Evolutionary conservation across 2,113 vertebrate species (phyloP).

Genomic region (Chloropsis hardwickii): DNA sequence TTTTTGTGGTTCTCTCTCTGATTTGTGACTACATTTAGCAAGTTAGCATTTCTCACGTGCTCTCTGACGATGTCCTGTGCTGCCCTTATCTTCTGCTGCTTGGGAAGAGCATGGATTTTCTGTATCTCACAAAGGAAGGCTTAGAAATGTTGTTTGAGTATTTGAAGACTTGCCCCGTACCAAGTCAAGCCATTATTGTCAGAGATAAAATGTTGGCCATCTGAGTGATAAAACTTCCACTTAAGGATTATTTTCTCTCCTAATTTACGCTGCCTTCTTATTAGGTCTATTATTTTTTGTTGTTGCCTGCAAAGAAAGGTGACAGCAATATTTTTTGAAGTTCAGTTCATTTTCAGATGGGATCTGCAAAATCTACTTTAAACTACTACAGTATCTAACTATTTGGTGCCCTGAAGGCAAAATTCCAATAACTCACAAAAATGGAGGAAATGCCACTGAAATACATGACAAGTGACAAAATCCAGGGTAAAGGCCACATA

Average conservation of each 20-base stretch:
- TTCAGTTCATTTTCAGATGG: background rate
- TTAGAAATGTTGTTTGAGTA: background rate
- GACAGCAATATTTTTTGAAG: background rate
- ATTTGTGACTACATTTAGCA: background rate
- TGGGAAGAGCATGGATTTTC: background rate
- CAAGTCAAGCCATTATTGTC: background rate
- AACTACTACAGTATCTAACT: background rate
- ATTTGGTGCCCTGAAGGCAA: background rate
- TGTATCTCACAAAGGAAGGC: background rate
- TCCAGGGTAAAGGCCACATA: rapidly evolving
- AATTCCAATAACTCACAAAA: background rate
- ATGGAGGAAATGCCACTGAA: background rate
- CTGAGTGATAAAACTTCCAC: background rate
- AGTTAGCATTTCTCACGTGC: background rate
- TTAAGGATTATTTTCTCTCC: background rate
- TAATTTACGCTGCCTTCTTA: background rate
- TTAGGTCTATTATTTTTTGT: background rate
- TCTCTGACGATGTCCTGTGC: background rate
- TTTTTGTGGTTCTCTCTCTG: background rate
- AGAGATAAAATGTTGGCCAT: background rate
- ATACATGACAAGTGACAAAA: background rate
- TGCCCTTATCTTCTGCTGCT: background rate
- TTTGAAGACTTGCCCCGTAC: background rate
- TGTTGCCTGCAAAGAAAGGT: background rate
- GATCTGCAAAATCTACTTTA: background rate